Percentiles rank a stretch among this genome's conserved stretches.
Evolutionary conservation across 2,113 vertebrate genomes (phyloP).

Genomic region (Heterotilapia buettikoferi): DNA sequence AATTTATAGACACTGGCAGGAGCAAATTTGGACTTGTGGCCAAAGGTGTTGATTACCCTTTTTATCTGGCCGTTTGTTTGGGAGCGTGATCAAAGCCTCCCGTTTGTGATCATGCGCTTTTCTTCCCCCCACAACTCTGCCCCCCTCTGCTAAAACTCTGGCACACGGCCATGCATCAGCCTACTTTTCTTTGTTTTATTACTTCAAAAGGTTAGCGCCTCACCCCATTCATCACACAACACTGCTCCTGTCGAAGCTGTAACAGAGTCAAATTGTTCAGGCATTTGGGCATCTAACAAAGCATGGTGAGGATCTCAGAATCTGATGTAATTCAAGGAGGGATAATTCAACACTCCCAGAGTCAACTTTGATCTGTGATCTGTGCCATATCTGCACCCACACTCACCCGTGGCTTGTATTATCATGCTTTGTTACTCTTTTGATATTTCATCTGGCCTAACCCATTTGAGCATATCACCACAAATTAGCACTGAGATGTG

Average conservation of each 20-base stretch:
- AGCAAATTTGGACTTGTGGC: constrained; percentile 45
- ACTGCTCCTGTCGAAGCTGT: constrained; percentile 30
- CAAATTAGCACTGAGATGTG: constrained; percentile 21
- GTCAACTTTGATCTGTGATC: constrained; percentile 57
- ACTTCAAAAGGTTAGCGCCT: constrained; percentile 55
- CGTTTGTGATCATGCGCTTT: constrained; percentile 44
- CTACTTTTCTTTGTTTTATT: constrained; percentile 56
- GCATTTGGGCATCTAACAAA: constrained; percentile 40
- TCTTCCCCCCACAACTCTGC: not conserved
- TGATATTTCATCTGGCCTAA: constrained; percentile 38
- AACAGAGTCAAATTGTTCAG: constrained; percentile 48
- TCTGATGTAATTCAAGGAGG: constrained; percentile 45
- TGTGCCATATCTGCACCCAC: constrained; percentile 31
- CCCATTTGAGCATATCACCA: not conserved
- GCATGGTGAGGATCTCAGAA: constrained; percentile 24
- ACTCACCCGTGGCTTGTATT: not conserved
- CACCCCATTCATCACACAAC: constrained; percentile 45
- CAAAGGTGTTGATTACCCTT: constrained; percentile 56
- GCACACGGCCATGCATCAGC: constrained; percentile 29
- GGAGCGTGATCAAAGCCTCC: constrained; percentile 50
- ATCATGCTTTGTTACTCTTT: constrained; percentile 1
- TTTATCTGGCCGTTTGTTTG: constrained; percentile 53
- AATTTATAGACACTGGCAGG: constrained; percentile 46
- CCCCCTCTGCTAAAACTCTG: constrained; percentile 14
- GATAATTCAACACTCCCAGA: constrained; percentile 10